Conservation (phyloP, 2,113 vertebrate genomes). For the Trochalopteron elliotii region DNA sequence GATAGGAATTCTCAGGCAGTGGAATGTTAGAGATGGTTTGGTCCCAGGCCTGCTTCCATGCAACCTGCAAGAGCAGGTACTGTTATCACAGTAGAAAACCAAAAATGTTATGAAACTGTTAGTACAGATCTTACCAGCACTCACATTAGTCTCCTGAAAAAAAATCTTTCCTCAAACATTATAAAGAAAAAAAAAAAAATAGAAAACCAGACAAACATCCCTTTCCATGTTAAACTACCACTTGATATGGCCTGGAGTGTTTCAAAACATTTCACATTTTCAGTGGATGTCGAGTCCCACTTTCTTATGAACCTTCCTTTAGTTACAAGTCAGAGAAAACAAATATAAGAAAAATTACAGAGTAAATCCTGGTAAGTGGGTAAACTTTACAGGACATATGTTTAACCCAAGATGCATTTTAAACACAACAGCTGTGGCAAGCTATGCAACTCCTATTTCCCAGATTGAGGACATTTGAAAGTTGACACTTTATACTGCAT, state of each 20-base stretch:
- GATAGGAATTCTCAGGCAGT: neutral
- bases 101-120: neutral
- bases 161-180: neutral
- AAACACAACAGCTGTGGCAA: neutral
- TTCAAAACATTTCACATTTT: neutral
- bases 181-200: neutral
- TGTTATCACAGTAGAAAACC: neutral
- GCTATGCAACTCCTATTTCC: neutral
- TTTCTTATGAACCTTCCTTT: neutral
- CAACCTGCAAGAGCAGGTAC: neutral
- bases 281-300: neutral
- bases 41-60: neutral
- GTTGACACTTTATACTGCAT: rapidly evolving
- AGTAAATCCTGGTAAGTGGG: neutral
- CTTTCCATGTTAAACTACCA: neutral
- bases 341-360: neutral
- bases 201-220: neutral
- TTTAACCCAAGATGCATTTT: neutral
- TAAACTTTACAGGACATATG: neutral
- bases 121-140: neutral
- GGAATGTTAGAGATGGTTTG: neutral
- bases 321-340: neutral
- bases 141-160: neutral
- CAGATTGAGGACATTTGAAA: neutral
- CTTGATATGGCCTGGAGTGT: neutral